Evolutionary conservation across 2,797 vertebrate genomes (phyloP).

Genomic region (Choloepus didactylus): DNA sequence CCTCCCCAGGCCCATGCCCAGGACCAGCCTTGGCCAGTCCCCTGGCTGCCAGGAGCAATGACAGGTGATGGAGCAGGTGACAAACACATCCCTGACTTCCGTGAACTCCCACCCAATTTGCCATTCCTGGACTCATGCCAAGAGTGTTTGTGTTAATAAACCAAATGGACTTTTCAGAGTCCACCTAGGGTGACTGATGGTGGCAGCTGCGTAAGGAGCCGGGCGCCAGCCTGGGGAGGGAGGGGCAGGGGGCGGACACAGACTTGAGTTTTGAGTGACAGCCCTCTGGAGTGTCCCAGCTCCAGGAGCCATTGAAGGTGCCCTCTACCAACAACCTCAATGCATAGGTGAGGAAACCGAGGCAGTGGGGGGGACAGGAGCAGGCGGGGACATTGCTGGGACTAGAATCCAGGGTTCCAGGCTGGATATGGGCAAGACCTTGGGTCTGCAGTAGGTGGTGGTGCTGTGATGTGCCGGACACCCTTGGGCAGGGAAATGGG

Average conservation of each 20-base stretch:
- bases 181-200: slow-evolving; percentile 33
- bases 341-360: not conserved
- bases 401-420: not conserved
- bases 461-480: not conserved
- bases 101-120: slow-evolving; percentile 82
- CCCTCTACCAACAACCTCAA: not conserved
- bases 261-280: not conserved
- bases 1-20: not conserved
- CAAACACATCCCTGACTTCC: slow-evolving; percentile 77
- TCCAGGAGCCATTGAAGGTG: not conserved
- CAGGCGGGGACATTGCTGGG: not conserved
- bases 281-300: not conserved
- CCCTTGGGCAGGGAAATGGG: not conserved
- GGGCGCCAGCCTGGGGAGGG: fast-evolving
- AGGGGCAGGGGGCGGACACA: fast-evolving
- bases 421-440: not conserved
- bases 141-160: slow-evolving; percentile 81
- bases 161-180: slow-evolving; percentile 75
- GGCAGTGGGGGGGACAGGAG: not conserved
- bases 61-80: slow-evolving; percentile 57
- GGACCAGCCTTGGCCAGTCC: not conserved
- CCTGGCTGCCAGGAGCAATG: not conserved
- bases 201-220: not conserved
- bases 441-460: not conserved
- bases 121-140: slow-evolving; percentile 47